Conservation (phyloP, 2,797 vertebrate species). For the Sebastes kiyomatsui region DNA sequence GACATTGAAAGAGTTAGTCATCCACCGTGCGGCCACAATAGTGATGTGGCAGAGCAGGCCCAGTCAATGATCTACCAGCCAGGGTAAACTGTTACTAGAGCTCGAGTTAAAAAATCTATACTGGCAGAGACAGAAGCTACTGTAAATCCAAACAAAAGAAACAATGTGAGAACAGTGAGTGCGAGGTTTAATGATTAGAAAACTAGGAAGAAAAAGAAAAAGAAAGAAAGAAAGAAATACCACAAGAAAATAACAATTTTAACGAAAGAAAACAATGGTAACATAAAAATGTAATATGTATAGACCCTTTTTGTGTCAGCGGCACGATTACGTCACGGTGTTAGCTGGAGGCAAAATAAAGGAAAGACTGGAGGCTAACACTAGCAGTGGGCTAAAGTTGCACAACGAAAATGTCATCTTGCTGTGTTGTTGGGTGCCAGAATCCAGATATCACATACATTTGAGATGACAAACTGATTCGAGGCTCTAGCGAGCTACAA, state of each 20-base stretch:
- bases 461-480: too few relatives aligned
- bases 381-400: too few relatives aligned
- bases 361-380: too few relatives aligned
- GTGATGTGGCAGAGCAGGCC: constrained; percentile 66
- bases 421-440: too few relatives aligned
- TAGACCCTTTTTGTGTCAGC: neutral
- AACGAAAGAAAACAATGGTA: constrained; percentile 53
- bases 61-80: constrained; percentile 74
- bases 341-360: too few relatives aligned
- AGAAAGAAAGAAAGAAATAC: constrained; percentile 54
- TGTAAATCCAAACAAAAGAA: constrained; percentile 61
- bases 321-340: too few relatives aligned
- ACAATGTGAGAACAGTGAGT: constrained; percentile 13
- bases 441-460: too few relatives aligned
- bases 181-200: constrained; percentile 29
- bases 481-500: too few relatives aligned
- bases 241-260: constrained; percentile 16
- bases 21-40: constrained; percentile 58
- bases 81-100: constrained; percentile 64
- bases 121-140: constrained; percentile 71
- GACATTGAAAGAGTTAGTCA: constrained; percentile 86
- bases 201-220: constrained; percentile 40
- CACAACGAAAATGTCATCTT: too few relatives aligned
- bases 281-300: constrained; percentile 64
- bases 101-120: constrained; percentile 77